phyloP scores from a whole-genome alignment of 2,888 invertebrate species.

The Pycnomerus fuliginosus region DNA sequence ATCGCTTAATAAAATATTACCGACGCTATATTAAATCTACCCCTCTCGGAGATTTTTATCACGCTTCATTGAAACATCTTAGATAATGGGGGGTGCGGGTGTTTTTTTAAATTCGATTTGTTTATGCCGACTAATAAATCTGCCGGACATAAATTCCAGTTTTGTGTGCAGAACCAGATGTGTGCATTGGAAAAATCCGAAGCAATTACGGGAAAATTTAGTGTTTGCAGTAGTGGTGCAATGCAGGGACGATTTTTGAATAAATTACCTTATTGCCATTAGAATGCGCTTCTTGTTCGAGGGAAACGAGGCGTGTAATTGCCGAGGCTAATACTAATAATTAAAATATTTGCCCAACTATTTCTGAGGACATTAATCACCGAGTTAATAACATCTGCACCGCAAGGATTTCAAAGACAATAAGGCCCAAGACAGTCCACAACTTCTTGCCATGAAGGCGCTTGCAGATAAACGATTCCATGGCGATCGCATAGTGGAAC shows the following conservation, averaged over 20 bases:
- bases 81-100: slow-evolving; percentile 6
- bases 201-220: slow-evolving; percentile 12
- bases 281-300: slow-evolving; percentile 18
- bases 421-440: slow-evolving; percentile 12
- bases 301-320: slow-evolving; percentile 13
- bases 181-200: slow-evolving; percentile 5
- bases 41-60: slow-evolving; percentile 3
- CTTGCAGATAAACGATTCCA: slow-evolving; percentile 19
- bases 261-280: slow-evolving; percentile 12
- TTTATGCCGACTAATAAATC: slow-evolving; percentile 10
- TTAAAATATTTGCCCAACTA: no score
- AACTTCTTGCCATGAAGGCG: background rate
- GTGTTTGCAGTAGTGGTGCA: slow-evolving; percentile 10
- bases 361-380: background rate
- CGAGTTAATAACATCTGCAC: background rate
- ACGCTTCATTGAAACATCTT: no score
- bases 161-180: background rate
- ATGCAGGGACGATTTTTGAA: slow-evolving; percentile 9
- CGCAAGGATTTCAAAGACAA: slow-evolving; percentile 28
- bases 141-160: slow-evolving; percentile 15
- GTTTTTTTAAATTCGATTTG: slow-evolving; percentile 8
- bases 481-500: slow-evolving; percentile 34
- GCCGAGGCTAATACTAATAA: no score
- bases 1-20: slow-evolving; percentile 45
- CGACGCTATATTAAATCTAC: slow-evolving; percentile 34